phyloP scores from a whole-genome alignment of 1,140 invertebrate species.

The Neelides sp. region DNA sequence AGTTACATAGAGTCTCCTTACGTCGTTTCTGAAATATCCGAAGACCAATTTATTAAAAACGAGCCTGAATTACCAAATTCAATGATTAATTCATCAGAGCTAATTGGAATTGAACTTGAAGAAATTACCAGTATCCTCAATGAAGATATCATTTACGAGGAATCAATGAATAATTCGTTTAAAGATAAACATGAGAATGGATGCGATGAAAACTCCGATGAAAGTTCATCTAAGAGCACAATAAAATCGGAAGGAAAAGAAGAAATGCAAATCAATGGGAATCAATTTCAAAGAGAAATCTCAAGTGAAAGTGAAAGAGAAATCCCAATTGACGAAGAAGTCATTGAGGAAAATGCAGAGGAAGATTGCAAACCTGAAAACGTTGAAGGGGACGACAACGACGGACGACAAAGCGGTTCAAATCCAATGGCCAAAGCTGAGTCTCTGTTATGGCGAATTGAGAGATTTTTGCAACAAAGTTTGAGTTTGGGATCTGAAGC shows the following conservation, averaged over 20 bases:
- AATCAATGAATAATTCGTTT: too few species aligned
- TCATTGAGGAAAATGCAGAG: slow-evolving; percentile 4
- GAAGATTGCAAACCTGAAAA: not conserved
- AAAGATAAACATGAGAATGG: too few species aligned
- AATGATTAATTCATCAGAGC: too few species aligned
- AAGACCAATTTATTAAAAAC: too few species aligned
- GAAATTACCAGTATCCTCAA: too few species aligned
- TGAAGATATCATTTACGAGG: too few species aligned
- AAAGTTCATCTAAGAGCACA: slow-evolving; percentile 21
- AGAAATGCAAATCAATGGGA: too few species aligned
- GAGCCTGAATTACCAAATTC: too few species aligned
- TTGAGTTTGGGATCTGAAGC: slow-evolving; percentile 36
- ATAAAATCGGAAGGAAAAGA: slow-evolving; percentile 9
- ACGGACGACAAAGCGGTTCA: not conserved
- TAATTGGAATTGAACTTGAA: too few species aligned
- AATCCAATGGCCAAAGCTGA: slow-evolving; percentile 28
- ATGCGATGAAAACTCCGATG: slow-evolving; percentile 28
- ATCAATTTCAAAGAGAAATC: not conserved
- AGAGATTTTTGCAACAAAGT: slow-evolving; percentile 27
- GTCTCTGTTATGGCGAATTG: slow-evolving; percentile 31
- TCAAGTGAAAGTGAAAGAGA: not conserved
- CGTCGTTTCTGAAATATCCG: too few species aligned
- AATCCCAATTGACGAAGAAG: slow-evolving; percentile 1
- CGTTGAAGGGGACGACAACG: slow-evolving; percentile 4
- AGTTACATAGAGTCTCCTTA: too few species aligned